Conservation (phyloP, 2,888 invertebrate species). For the Mythimna albipuncta region DNA sequence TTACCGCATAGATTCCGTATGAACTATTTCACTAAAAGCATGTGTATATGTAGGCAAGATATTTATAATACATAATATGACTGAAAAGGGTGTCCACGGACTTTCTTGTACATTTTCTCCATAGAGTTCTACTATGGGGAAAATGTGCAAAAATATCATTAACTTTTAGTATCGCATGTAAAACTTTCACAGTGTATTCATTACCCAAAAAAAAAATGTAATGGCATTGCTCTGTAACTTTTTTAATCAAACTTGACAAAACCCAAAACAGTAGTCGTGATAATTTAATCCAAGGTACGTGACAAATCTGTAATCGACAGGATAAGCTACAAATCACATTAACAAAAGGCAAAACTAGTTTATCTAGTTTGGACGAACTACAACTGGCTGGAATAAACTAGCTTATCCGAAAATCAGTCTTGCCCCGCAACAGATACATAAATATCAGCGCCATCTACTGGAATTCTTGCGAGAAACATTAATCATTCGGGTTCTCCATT, state of each 20-base stretch:
- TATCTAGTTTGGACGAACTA: conserved; percentile 14
- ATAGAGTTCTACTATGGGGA: too few species aligned
- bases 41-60: background rate
- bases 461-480: conserved; percentile 71
- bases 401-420: conserved; percentile 46
- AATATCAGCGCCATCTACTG: conserved; percentile 60
- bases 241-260: background rate
- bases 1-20: too few species aligned
- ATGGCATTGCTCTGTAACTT: background rate
- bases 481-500: conserved; percentile 74
- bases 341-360: conserved; percentile 30
- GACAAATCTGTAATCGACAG: conserved; percentile 5
- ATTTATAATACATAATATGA: too few species aligned
- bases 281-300: conserved; percentile 10
- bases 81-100: too few species aligned
- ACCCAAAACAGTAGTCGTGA: background rate
- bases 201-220: too few species aligned
- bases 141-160: too few species aligned
- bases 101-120: too few species aligned
- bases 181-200: background rate
- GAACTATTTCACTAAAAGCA: background rate
- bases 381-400: conserved; percentile 27
- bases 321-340: conserved; percentile 37
- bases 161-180: too few species aligned
- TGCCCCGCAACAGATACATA: conserved; percentile 63